phyloP scores from a whole-genome alignment of 1,140 invertebrate genomes.

The Ruditapes philippinarum region DNA sequence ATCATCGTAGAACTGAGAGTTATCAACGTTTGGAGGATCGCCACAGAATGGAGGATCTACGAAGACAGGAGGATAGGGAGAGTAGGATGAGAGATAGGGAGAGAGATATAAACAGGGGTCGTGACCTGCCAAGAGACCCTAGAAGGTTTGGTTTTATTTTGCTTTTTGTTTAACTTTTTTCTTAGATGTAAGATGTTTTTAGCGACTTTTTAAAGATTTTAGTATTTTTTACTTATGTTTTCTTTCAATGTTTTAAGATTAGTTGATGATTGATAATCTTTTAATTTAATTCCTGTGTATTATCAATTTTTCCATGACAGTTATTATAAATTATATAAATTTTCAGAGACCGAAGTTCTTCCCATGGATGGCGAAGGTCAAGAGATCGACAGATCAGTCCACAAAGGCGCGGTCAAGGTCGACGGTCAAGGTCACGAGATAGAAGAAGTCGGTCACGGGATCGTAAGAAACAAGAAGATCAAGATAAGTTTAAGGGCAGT shows the following conservation, averaged over 20 bases:
- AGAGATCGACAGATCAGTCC: conserved; percentile 11
- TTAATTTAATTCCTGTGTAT: too few relatives aligned
- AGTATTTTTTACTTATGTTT: too few relatives aligned
- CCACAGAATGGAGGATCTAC: conserved; percentile 61
- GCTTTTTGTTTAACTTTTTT: too few relatives aligned
- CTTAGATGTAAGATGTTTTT: too few relatives aligned
- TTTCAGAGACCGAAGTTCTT: conserved; percentile 70
- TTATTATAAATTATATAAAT: too few relatives aligned
- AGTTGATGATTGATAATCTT: too few relatives aligned
- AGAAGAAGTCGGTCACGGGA: conserved; percentile 72
- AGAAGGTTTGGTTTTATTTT: conserved; percentile 12
- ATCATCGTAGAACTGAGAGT: neutral
- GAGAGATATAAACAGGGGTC: conserved; percentile 23
- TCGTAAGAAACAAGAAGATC: conserved; percentile 70
- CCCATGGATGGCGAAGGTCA: conserved; percentile 33
- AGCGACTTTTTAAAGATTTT: too few relatives aligned
- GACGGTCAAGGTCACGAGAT: conserved; percentile 58
- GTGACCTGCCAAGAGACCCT: neutral
- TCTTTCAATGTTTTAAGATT: too few relatives aligned
- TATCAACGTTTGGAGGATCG: conserved; percentile 36
- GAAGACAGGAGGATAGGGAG: conserved; percentile 55
- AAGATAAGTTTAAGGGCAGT: conserved; percentile 93
- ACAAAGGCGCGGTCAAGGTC: conserved; percentile 5
- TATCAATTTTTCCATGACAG: too few relatives aligned
- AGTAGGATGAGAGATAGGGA: conserved; percentile 34